Evolutionary conservation across 2,797 vertebrate species (phyloP).

Genomic region (Paedocypris micromegethes): DNA sequence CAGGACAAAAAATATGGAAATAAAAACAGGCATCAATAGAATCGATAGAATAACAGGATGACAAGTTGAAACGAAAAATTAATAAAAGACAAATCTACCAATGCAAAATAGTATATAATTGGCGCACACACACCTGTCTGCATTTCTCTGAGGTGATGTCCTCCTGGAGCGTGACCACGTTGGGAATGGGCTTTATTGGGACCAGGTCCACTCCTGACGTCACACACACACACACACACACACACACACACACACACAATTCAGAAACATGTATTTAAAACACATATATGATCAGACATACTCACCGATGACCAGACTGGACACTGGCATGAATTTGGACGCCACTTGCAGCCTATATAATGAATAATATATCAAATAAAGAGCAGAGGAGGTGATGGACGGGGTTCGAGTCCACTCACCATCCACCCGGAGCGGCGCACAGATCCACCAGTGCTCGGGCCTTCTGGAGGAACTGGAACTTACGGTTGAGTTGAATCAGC

Average conservation of each 20-base stretch:
- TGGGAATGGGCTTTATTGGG: constrained; percentile 89
- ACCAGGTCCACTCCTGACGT: constrained; percentile 86
- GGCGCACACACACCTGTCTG: constrained; percentile 72
- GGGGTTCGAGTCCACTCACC: constrained; percentile 66
- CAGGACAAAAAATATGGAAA: no score
- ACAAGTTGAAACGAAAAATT: no score
- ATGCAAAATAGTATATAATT: not conserved
- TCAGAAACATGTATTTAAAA: no score
- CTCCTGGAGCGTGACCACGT: constrained; percentile 85
- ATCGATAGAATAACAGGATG: no score
- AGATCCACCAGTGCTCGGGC: constrained; percentile 86
- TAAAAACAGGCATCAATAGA: no score
- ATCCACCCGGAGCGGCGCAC: constrained; percentile 91
- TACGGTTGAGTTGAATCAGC: constrained; percentile 91
- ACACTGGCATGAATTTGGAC: constrained; percentile 95
- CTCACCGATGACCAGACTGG: constrained; percentile 94
- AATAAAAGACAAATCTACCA: not conserved
- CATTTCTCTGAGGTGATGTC: constrained; percentile 95
- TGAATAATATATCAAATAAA: constrained; percentile 15
- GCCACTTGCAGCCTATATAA: constrained; percentile 87
- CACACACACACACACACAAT: not conserved
- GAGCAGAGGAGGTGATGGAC: no score
- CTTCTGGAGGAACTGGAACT: constrained; percentile 91
- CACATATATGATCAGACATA: not conserved
- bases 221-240: not conserved